Percentiles rank a stretch among this genome's conserved stretches.
Conservation (phyloP, 2,113 vertebrate genomes). For the Hippocampus comes region DNA sequence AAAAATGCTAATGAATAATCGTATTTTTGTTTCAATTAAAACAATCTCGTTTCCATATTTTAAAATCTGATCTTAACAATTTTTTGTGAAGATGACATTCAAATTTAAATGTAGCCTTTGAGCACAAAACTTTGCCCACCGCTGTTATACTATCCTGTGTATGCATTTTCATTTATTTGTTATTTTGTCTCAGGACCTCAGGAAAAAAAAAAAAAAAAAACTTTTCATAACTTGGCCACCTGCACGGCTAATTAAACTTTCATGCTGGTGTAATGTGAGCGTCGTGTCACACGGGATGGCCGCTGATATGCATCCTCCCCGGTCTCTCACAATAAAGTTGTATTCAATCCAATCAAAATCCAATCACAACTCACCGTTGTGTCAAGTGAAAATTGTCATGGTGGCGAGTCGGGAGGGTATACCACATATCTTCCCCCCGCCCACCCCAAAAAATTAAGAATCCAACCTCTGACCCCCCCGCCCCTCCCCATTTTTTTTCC, state of each 20-base stretch:
- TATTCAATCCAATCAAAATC: too few species aligned
- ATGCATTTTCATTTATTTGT: constrained; percentile 52
- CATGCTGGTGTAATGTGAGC: constrained; percentile 66
- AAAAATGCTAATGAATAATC: neutral
- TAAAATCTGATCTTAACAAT: too few species aligned
- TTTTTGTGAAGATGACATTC: neutral
- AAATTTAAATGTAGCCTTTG: neutral
- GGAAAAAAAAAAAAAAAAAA: constrained; percentile 4
- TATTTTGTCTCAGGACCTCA: constrained; percentile 38
- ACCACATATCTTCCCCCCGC: neutral
- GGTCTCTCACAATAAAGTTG: neutral
- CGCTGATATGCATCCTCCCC: constrained; percentile 20
- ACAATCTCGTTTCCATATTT: too few species aligned
- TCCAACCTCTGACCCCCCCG: neutral
- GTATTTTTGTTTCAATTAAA: too few species aligned
- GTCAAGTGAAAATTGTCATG: neutral
- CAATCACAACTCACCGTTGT: neutral
- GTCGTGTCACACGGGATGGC: constrained; percentile 45
- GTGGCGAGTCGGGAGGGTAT: neutral
- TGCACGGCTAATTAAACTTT: constrained; percentile 66
- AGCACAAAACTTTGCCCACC: neutral
- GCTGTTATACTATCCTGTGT: constrained; percentile 49
- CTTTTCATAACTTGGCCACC: constrained; percentile 63
- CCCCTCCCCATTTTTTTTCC: neutral
- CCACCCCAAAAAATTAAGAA: neutral